Conservation (phyloP, 2,113 vertebrate genomes). For the Cariama cristata region DNA sequence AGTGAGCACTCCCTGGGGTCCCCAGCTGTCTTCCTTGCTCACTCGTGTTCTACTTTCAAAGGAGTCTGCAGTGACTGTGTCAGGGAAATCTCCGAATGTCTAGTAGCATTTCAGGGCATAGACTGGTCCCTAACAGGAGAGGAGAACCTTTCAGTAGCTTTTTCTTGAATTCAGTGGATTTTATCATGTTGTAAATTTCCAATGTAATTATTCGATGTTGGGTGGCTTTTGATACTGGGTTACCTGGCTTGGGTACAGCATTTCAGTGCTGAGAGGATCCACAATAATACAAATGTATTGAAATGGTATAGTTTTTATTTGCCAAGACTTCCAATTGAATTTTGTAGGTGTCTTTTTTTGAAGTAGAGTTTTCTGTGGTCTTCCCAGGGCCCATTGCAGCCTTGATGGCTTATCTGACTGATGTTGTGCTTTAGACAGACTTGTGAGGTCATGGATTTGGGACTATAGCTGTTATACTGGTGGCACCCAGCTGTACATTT, state of each 20-base stretch:
- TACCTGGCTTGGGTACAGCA: not conserved
- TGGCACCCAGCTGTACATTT: not conserved
- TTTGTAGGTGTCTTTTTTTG: not conserved
- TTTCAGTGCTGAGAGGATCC: not conserved
- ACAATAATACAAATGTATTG: not conserved
- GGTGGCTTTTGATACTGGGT: not conserved
- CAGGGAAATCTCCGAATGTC: not conserved
- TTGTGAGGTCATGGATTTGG: not conserved
- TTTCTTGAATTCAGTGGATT: not conserved
- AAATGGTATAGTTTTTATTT: not conserved
- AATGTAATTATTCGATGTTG: not conserved
- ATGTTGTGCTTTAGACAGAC: not conserved
- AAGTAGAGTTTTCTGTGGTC: not conserved
- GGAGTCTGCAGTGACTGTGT: not conserved
- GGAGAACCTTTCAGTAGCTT: not conserved
- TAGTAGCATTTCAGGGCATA: not conserved
- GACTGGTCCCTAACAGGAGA: not conserved
- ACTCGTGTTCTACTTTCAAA: not conserved
- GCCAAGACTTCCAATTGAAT: not conserved
- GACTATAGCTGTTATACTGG: not conserved
- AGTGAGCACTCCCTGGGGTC: not conserved
- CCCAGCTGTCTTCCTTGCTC: not conserved
- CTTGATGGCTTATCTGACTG: not conserved
- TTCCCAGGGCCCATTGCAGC: not conserved
- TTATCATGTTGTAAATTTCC: not conserved